Conservation (phyloP, 2,797 vertebrate species). For the Pipistrellus pygmaeus region DNA sequence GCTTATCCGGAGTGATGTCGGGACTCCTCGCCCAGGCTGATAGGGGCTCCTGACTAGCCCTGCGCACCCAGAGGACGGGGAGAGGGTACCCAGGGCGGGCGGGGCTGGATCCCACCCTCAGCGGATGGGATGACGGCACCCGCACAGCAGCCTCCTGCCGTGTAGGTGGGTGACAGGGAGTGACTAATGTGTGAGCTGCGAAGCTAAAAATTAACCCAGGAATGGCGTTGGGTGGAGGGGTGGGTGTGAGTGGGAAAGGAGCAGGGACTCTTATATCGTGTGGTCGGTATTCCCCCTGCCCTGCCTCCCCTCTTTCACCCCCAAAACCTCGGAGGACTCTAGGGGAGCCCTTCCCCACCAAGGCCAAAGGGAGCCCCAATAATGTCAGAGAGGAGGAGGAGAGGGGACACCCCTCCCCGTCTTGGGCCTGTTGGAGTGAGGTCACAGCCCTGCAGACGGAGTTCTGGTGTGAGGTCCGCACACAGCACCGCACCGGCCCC, state of each 20-base stretch:
- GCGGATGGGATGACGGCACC: conserved; percentile 75
- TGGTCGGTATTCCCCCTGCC: conserved; percentile 70
- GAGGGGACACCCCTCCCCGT: not conserved
- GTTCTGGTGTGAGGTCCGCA: not conserved
- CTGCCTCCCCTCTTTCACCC: not conserved
- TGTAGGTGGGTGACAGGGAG: conserved; percentile 85
- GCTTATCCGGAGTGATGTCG: not conserved
- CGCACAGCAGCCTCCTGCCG: conserved; percentile 79
- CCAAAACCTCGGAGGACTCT: not conserved
- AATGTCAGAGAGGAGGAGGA: not conserved
- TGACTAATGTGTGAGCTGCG: conserved; percentile 82
- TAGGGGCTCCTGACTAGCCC: not conserved
- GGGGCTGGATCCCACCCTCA: conserved; percentile 73
- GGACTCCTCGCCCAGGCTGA: not conserved
- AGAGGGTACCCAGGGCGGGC: conserved; percentile 44
- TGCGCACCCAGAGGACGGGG: not conserved
- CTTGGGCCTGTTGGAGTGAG: not conserved
- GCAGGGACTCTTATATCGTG: conserved; percentile 45
- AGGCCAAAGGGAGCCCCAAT: not conserved
- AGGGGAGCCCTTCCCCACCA: not conserved
- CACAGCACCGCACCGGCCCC: not conserved
- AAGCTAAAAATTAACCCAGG: conserved; percentile 83
- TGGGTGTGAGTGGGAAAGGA: conserved; percentile 71
- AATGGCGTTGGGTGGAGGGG: conserved; percentile 76
- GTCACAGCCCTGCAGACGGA: not conserved